Percentiles rank a stretch among this genome's conserved stretches.
phyloP scores from a whole-genome alignment of 2,113 vertebrate species.

The Neotragus pygmaeus region DNA sequence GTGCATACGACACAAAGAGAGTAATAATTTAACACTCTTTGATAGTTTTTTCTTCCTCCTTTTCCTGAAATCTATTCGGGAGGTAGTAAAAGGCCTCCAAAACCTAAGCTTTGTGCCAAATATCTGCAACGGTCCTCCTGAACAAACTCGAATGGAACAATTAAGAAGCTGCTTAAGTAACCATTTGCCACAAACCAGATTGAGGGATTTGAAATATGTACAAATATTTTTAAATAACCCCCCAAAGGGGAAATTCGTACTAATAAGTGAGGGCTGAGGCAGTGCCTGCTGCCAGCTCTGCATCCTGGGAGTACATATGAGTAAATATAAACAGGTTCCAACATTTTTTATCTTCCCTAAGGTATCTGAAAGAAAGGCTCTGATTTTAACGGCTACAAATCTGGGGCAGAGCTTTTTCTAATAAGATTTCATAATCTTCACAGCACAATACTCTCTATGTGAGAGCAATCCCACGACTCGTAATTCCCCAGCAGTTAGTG shows the following conservation, averaged over 20 bases:
- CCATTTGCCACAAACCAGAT: conserved; percentile 72
- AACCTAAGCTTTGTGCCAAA: conserved; percentile 42
- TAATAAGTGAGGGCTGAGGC: conserved; percentile 45
- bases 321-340: conserved; percentile 71
- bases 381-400: conserved; percentile 67
- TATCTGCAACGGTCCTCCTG: conserved; percentile 53
- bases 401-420: conserved; percentile 66
- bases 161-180: conserved; percentile 66
- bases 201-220: conserved; percentile 72
- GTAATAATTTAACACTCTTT: conserved; percentile 55
- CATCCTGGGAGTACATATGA: conserved; percentile 50
- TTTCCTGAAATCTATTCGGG: conserved; percentile 43
- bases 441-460: conserved; percentile 61
- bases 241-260: conserved; percentile 61
- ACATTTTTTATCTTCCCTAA: conserved; percentile 63
- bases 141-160: conserved; percentile 62
- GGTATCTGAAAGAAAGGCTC: conserved; percentile 60
- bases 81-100: conserved; percentile 48
- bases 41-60: not conserved
- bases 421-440: conserved; percentile 69
- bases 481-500: conserved; percentile 56
- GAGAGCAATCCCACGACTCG: conserved; percentile 53
- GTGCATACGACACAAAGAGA: conserved; percentile 23
- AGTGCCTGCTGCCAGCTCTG: conserved; percentile 15
- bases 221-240: conserved; percentile 73